A percentile compares a stretch with the other conserved stretches of the same genome.
Evolutionary conservation across 2,113 vertebrate species (phyloP).

Genomic region (Sula dactylatra): DNA sequence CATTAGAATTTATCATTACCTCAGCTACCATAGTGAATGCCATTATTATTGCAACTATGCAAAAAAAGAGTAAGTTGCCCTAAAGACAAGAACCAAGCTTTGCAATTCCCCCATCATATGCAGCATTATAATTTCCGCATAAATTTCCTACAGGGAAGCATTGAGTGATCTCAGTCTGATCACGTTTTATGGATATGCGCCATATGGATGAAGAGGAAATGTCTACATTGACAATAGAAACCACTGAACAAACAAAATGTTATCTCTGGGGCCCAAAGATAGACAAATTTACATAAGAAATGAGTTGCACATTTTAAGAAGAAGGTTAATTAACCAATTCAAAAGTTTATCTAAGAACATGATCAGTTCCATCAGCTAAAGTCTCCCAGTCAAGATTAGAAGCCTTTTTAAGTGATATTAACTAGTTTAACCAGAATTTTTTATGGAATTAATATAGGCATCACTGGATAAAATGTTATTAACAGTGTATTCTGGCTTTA

Average conservation of each 20-base stretch:
- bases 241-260: not conserved
- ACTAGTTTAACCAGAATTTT: not conserved
- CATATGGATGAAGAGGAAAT: not conserved
- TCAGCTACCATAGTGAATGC: not conserved
- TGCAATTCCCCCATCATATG: not conserved
- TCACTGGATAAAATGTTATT: not conserved
- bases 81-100: not conserved
- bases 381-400: not conserved
- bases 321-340: slow-evolving; percentile 11
- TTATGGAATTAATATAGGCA: not conserved
- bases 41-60: not conserved
- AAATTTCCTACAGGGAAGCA: not conserved
- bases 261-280: not conserved
- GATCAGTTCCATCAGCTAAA: not conserved
- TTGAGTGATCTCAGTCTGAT: not conserved
- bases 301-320: not conserved
- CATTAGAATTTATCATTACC: not conserved
- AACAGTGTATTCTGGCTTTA: not conserved
- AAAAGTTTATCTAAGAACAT: not conserved
- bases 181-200: not conserved
- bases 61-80: not conserved
- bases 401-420: not conserved
- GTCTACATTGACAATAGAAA: not conserved
- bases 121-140: not conserved
- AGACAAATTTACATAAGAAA: not conserved